Base-by-base conservation (phyloP, 2,113 vertebrate genomes). In the Coptodon bakossiorum region DNA sequence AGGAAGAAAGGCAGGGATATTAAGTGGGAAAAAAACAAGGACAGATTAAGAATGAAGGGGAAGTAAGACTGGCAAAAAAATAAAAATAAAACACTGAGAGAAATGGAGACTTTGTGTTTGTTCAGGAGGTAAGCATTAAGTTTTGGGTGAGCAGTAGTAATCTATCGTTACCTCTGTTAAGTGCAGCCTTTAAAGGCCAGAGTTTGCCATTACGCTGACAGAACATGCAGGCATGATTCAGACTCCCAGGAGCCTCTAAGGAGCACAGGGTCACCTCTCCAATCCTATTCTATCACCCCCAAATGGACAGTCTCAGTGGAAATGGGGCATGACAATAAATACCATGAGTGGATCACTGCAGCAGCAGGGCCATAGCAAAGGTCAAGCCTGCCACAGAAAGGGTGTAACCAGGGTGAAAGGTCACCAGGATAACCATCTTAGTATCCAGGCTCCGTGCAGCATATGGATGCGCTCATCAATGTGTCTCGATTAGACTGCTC, bases 291-390 rank as follows among this genome's bases (percentile, higher is more conserved):
- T 91, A 93, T 94, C 90, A 89, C 88, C 84, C 81, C 82, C 73
- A 91, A 94, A 90, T 92, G 90, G 93, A 93, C 91, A 91, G 73
- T 81, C 89, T 29, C 85, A 84, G 90, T 89, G 92, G 93, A 93
- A 91, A 94, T 93, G 90, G 63, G 90, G 93, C 93, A 85, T 92
- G 93, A 93, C 93, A 92, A 91, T 86, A 92, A 93, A 95, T 90
- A 89, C 82, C 90, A 91, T 91, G 88, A 91, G 88, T 54, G 24
- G 89, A 93, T 93, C 91, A 89, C 27, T 89, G 63, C 34, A 56
- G 81, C 87, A 68, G 81, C 48, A 19, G 83, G 90, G 91, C 56
- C 89, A 86, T 11, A 38, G 53, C 85, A 93, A 91, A 94, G 93
- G 94, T 94, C 93, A 91, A 40, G 52, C 76, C 86, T 91, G 76